Base-by-base conservation (phyloP, 2,113 vertebrate species). In the Hyaena hyaena region DNA sequence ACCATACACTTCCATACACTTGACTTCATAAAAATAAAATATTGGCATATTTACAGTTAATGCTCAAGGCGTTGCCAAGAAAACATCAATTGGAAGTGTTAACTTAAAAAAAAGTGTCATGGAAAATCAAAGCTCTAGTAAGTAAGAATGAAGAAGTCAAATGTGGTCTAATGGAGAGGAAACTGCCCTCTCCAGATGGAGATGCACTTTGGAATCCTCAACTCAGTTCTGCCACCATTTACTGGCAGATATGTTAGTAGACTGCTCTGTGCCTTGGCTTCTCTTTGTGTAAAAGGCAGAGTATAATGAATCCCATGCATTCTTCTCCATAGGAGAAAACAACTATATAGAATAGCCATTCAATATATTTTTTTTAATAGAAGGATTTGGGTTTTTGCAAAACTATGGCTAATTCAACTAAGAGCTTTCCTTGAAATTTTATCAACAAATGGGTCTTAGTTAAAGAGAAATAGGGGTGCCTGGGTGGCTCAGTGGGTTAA, bases 351-450 rank as follows among this genome's bases (percentile, higher is more conserved):
- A 58, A 45, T 7, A 55, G 31, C 43, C 26, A 63, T 21, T 93
- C 77, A 23, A 33, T 84, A 14, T 43, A 28, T 48, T 93, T 86
- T 92, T 69, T 2, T 45, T 81, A 95, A 79, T 8, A 93, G 58
- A 74, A 96, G 33, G 81, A 77, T 50, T 89, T 77, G 48, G 66
- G 45, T n/a, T 93, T 77, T 86, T 85, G 15, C n/a, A 84, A 93
- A 95, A 80, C 39, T 61, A 7, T 73, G 35, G 23, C 33, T 45
- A 53, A 97, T 91, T 96, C 50, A 90, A 39, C 31, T 76, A 68
- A 61, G 53, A 15, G 12, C 66, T 94, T 92, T 82, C 65, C 69
- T 95, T 90, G 63, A 92, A 90, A 53, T 69, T 12, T 94, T 93
- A 83, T 90, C 24, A 88, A 81, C 39, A 53, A 26, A 71, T 53